phyloP scores from a whole-genome alignment of 2,113 vertebrate species.

The Pagrus major region DNA sequence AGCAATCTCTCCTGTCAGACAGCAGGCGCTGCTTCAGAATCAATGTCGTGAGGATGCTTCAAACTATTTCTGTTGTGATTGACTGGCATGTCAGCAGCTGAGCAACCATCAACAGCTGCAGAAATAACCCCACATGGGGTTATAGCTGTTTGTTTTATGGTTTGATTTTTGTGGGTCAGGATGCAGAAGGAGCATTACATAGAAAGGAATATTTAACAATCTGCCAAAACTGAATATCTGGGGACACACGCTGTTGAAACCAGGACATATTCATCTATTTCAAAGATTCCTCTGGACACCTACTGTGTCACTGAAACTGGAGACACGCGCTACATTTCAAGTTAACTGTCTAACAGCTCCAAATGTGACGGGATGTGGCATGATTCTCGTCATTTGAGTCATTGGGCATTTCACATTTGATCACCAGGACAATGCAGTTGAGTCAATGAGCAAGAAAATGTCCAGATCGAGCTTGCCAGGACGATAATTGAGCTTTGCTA shows the following conservation, averaged over 20 bases:
- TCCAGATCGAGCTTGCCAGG: conserved; percentile 8
- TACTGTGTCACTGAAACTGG: conserved; percentile 68
- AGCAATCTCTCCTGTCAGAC: conserved; percentile 62
- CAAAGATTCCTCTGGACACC: conserved; percentile 77
- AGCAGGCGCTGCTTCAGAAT: conserved; percentile 52
- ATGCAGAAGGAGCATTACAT: conserved; percentile 78
- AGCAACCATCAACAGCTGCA: conserved; percentile 78
- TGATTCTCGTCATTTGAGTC: conserved; percentile 32
- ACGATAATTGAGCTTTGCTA: conserved; percentile 31
- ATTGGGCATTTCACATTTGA: conserved; percentile 46
- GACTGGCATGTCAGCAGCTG: conserved; percentile 74
- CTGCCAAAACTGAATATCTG: conserved; percentile 74
- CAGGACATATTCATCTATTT: conserved; percentile 79
- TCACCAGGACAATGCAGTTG: conserved; percentile 30
- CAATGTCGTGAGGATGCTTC: conserved; percentile 59
- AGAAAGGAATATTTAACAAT: conserved; percentile 79
- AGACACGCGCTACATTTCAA: conserved; percentile 68
- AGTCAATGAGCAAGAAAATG: conserved; percentile 23
- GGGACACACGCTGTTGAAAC: conserved; percentile 74
- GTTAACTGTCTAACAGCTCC: conserved; percentile 53
- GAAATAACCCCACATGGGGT: conserved; percentile 74
- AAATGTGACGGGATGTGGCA: conserved; percentile 54
- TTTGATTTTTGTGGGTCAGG: conserved; percentile 80
- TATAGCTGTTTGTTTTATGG: conserved; percentile 77
- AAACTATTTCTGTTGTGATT: conserved; percentile 74